Evolutionary conservation across 2,113 vertebrate species (phyloP).

Genomic region (Ailuropoda melanoleuca): DNA sequence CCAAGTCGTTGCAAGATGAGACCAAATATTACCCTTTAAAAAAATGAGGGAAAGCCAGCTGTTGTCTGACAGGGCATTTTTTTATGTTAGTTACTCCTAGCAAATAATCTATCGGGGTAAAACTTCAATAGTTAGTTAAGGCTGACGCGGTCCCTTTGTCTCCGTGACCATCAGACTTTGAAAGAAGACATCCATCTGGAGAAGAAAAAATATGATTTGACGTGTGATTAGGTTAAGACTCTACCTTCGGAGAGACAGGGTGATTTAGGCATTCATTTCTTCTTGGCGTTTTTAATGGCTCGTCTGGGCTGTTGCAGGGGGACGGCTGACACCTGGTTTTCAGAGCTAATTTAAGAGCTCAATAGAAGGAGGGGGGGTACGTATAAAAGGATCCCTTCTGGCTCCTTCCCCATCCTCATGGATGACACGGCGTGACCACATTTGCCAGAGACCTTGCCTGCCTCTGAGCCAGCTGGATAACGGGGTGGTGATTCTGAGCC

Average conservation of each 20-base stretch:
- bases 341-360: slow-evolving; percentile 69
- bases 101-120: slow-evolving; percentile 81
- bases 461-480: background rate
- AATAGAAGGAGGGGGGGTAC: background rate
- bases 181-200: slow-evolving; percentile 72
- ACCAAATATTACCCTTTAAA: slow-evolving; percentile 83
- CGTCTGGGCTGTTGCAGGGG: background rate
- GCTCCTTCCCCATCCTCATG: background rate
- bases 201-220: slow-evolving; percentile 60
- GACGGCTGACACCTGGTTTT: slow-evolving; percentile 56
- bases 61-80: slow-evolving; percentile 78
- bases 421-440: background rate
- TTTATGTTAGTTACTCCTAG: slow-evolving; percentile 79
- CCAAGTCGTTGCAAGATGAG: slow-evolving; percentile 84
- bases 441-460: background rate
- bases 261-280: slow-evolving; percentile 74
- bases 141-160: slow-evolving; percentile 69
- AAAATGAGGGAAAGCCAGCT: slow-evolving; percentile 54
- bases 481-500: background rate
- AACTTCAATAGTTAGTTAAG: slow-evolving; percentile 80
- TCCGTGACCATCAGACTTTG: slow-evolving; percentile 74
- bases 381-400: background rate
- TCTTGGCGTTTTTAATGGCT: slow-evolving; percentile 63
- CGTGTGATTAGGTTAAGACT: slow-evolving; percentile 65
- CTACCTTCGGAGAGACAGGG: slow-evolving; percentile 47